Percentiles rank a stretch among this genome's conserved stretches.
These are phyloP conservation scores for Ditula angustiorana DNA, from an alignment of 2,888 invertebrate species.

Conservation along the genomic window DNA sequence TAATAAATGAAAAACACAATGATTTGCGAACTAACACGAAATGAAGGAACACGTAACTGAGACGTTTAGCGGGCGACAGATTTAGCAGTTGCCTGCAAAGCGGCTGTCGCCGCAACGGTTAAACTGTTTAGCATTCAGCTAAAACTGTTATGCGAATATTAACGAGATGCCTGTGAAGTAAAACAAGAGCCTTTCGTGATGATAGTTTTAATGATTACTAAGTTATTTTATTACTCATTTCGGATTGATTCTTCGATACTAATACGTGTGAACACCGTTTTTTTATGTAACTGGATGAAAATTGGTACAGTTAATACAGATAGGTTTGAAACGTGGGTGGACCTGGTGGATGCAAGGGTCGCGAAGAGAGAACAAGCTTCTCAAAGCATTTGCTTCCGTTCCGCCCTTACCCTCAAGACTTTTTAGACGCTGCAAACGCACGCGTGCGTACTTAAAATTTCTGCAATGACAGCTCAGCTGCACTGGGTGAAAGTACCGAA, in stretches of 20 bases:
- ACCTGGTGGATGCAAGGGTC: too few relatives aligned
- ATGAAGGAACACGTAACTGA: constrained; percentile 67
- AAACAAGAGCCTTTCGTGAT: constrained; percentile 38
- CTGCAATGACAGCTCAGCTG: too few relatives aligned
- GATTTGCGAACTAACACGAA: constrained; percentile 41
- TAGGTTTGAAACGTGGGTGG: too few relatives aligned
- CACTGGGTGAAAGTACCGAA: too few relatives aligned
- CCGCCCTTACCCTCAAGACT: too few relatives aligned
- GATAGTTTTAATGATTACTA: neutral
- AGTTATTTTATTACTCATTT: neutral
- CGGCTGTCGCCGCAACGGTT: constrained; percentile 60
- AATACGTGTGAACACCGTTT: neutral
- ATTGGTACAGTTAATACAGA: too few relatives aligned
- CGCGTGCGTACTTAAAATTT: too few relatives aligned
- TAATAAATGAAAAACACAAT: constrained; percentile 14
- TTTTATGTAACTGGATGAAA: too few relatives aligned
- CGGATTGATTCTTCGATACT: neutral
- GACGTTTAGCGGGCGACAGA: constrained; percentile 63
- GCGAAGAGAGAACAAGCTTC: too few relatives aligned
- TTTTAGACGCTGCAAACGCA: too few relatives aligned
- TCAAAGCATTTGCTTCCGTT: too few relatives aligned
- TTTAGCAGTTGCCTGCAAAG: constrained; percentile 72
- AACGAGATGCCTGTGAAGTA: constrained; percentile 45
- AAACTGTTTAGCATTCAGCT: constrained; percentile 65
- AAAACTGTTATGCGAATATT: constrained; percentile 67